Base-by-base conservation (phyloP, 2,113 vertebrate species). In the Ailuropoda melanoleuca region DNA sequence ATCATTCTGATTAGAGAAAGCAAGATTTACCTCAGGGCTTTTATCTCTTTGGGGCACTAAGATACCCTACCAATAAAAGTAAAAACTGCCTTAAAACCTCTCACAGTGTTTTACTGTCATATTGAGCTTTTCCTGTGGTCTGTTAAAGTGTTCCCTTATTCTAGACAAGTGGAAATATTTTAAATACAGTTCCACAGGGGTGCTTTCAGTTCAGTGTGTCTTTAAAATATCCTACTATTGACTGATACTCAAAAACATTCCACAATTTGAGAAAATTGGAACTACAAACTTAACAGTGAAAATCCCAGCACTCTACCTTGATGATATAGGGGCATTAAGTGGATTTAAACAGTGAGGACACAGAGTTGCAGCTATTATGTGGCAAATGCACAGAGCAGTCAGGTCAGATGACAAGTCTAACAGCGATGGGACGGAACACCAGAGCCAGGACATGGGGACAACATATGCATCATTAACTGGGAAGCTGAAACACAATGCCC, bases 351-450 rank as follows among this genome's bases (percentile, higher is more conserved):
- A 3, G 19, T 17, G 39, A 89, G 24, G 14, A 93, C 29, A 43
- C 23, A 43, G 58, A 74, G 43, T 3, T 3, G 58, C 19, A 39
- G 34, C 18, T n/a, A 9, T 29, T 29, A 7, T 1, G 34, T 37
- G 26, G 43, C 88, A 39, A 24, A 48, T 6, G 46, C 50, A 26
- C 55, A 15, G 4, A 5, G 62, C 31, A 39, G 48, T 10, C 5
- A 21, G 62, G 34, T 31, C 31, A 39, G 68, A 26, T 0, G 31
- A 91, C 3, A 48, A 74, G 13, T 55, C 62, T 24, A 43, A 39
- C 14, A 34, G 60, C 48, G n/a, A 77, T 2, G 0, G 24, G 34
- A 23, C n/a, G 4, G 6, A 43, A 58, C 0, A 10, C 8, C 24
- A 37, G 31, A 6, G 60, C n/a, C 8, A 31, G 46, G 53, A 18